phyloP scores from a whole-genome alignment of 2,113 vertebrate species.

The Hassar affinis region DNA sequence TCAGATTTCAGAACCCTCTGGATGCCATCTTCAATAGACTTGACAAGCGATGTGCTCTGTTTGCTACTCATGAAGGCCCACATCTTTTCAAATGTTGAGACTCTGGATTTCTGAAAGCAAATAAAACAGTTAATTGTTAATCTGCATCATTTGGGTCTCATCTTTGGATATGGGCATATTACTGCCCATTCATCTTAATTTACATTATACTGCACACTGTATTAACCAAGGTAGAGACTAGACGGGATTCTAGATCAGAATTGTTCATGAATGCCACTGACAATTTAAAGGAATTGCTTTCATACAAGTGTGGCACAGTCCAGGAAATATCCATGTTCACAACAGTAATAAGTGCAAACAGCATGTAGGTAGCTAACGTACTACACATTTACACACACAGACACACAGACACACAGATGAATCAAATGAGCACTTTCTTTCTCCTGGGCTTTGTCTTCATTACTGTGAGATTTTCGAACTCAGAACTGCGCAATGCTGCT shows the following conservation, averaged over 20 bases:
- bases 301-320: background rate
- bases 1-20: constrained; percentile 91
- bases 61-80: constrained; percentile 99
- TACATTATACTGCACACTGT: background rate
- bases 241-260: background rate
- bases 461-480: constrained; percentile 42
- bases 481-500: constrained; percentile 32
- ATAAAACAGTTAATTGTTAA: background rate
- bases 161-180: background rate
- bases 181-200: background rate
- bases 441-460: constrained; percentile 36
- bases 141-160: background rate
- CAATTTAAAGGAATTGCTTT: background rate
- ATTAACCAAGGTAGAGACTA: background rate
- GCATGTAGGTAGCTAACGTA: constrained; percentile 13
- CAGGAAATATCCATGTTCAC: background rate
- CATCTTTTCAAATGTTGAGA: constrained; percentile 99
- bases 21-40: constrained; percentile 94
- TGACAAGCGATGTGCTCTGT: constrained; percentile 87
- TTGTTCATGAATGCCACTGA: background rate
- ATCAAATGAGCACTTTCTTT: constrained; percentile 21
- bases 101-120: constrained; percentile 88
- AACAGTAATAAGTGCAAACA: constrained; percentile 11
- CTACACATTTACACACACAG: background rate
- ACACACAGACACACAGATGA: background rate